These are phyloP conservation scores for Therioaphis trifolii DNA, from an alignment of 2,888 invertebrate species.

Conservation along the genomic window DNA sequence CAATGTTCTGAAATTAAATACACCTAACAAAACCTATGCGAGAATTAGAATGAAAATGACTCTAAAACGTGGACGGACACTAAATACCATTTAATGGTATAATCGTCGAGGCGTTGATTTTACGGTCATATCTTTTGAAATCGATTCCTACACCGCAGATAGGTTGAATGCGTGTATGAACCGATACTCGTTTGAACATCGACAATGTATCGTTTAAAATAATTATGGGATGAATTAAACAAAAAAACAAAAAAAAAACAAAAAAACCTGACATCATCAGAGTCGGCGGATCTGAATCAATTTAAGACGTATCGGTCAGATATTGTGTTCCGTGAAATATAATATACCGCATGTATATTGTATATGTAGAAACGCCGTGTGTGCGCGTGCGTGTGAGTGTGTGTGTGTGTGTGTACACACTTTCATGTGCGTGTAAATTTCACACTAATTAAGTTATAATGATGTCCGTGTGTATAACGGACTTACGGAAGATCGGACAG, in stretches of 20 bases:
- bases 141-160: too few species aligned
- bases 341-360: too few species aligned
- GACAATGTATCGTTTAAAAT: neutral
- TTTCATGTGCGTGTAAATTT: neutral
- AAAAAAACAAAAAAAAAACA: too few species aligned
- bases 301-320: neutral
- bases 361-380: neutral
- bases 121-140: too few species aligned
- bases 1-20: too few species aligned
- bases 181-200: neutral
- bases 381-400: neutral
- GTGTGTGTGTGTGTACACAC: neutral
- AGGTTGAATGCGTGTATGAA: too few species aligned
- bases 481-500: neutral
- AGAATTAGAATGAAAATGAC: too few species aligned
- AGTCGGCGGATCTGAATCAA: neutral
- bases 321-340: neutral
- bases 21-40: too few species aligned
- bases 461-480: neutral
- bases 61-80: too few species aligned
- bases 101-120: too few species aligned
- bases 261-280: too few species aligned
- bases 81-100: too few species aligned
- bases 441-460: constrained; percentile 29
- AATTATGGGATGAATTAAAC: neutral